Base-by-base conservation (phyloP, 2,113 vertebrate species). In the Crocuta crocuta region DNA sequence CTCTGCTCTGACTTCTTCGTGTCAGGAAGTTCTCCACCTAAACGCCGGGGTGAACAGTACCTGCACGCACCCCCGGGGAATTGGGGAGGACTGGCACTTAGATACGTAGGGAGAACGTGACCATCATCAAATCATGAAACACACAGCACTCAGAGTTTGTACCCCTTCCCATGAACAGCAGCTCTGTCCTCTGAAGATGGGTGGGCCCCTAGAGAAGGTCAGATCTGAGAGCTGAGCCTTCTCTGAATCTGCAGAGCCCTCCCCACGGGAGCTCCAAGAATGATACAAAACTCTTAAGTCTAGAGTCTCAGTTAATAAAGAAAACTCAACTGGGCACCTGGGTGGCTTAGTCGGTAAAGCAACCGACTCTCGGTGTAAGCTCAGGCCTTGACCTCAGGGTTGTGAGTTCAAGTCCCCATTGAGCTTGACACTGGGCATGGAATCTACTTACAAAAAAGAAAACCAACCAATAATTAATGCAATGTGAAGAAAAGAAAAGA, bases 201-300 rank as follows among this genome's bases (percentile, higher is more conserved):
- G 24, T 1, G 0, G 3, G 2, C 43, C 21, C 10, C 16, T 24
- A 4, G 74, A 19, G 16, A 6, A 48, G 48, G 31, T 19, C 11
- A 65, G 10, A 39, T 19, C 19, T 2, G 1, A 39, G 10, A 43
- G 65, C 10, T 31, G 10, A 8, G 12, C 45, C 45, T 66, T 78
- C 43, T 39, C 19, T 9, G 4, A 35, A 33, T 4, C 45, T 66
- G 80, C 35, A 66, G 63, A 16, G 26, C 45, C 33, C 31, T 65
- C 63, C 78, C 55, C 35, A 65, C 11, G 2, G 39, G 7, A 58
- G 53, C 73, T 11, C 24, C 2, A 4, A 80, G 70, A 81, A 80
- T 68, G 15, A 24, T 4, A 35, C 3, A 45, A 85, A 74, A 80
- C 10, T 84, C 89, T 68, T 63, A 45, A 65, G 10, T 45, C 68